Evolutionary conservation across 2,113 vertebrate species (phyloP), one percentile per base, ranked within the genome.

Genomic region (Aegotheles bennettii): DNA sequence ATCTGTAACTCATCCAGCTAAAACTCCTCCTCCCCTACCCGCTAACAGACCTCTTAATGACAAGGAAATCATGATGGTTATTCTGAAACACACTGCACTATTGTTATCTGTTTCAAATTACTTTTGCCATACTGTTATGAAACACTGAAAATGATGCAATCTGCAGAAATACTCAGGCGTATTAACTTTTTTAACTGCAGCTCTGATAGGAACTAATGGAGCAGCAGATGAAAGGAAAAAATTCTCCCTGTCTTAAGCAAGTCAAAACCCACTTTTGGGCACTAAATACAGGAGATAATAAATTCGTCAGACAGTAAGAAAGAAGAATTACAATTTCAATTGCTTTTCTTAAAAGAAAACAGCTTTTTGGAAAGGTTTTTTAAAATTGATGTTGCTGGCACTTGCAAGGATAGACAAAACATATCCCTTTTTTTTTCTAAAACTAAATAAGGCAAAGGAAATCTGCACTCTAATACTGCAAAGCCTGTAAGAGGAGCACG

Each of bases 131-230:
- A 76, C 79, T 68, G 89, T 97, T 97, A 90, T 96, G 94, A 95
- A 97, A 93, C 89, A 29, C 50, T 86, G 71, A 95, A 96, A 92
- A 94, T 94, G 70, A 97, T 97, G 96, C 96, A 97, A 97, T 94
- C 90, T 87, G 71, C 80, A 95, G 96, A 96, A 97, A 97, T 74
- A 87, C 76, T 95, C 57, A 60, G 65, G 92, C 59, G 0, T 43
- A 92, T 80, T 70, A 84, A 87, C 82, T 74, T 93, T 76, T 92
- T 70, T 13, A 86, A n/a, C 82, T 1, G 7, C 0, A 4, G 63
- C 81, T 82, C 86, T 69, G 89, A 96, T 93, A 94, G 76, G 48
- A 94, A 67, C 60, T 75, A 90, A 95, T 67, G 65, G 70, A 96
- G 43, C 53, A 78, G 36, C 0, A 67, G 74, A 92, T 79, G 76